These are phyloP conservation scores for Ceyx erithaca DNA, from an alignment of 2,797 vertebrate species.

Conservation along the genomic window DNA sequence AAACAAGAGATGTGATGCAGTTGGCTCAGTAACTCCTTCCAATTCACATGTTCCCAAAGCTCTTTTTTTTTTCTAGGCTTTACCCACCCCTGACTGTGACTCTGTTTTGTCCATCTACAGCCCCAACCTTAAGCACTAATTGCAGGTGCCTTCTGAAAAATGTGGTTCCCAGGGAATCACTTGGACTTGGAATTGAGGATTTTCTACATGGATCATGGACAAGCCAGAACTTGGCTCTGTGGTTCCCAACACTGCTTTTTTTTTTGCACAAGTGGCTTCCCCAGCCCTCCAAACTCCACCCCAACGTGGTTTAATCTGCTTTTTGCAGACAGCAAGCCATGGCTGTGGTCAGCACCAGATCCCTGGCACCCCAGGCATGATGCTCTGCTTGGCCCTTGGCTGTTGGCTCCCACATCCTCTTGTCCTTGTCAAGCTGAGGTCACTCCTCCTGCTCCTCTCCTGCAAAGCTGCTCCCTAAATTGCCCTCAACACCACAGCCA, in stretches of 20 bases:
- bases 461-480: not conserved
- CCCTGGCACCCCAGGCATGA: accelerated
- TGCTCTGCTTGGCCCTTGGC: not conserved
- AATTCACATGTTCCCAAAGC: not conserved
- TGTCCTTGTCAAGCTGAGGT: not conserved
- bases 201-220: not conserved
- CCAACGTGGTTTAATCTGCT: accelerated
- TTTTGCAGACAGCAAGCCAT: not conserved
- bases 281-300: not conserved
- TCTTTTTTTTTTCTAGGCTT: not conserved
- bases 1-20: not conserved
- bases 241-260: not conserved
- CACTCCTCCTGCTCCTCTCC: not conserved
- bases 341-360: not conserved
- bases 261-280: not conserved
- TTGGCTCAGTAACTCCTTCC: conserved; percentile 11
- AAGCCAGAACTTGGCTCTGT: not conserved
- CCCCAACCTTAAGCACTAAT: not conserved
- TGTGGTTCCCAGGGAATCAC: not conserved
- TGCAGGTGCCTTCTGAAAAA: not conserved
- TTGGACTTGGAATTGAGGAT: not conserved
- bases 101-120: not conserved
- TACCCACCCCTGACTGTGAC: not conserved
- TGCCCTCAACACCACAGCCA: accelerated
- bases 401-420: accelerated